These are phyloP conservation scores for Papilio elwesi DNA, from an alignment of 2,888 invertebrate genomes.

Conservation along the genomic window DNA sequence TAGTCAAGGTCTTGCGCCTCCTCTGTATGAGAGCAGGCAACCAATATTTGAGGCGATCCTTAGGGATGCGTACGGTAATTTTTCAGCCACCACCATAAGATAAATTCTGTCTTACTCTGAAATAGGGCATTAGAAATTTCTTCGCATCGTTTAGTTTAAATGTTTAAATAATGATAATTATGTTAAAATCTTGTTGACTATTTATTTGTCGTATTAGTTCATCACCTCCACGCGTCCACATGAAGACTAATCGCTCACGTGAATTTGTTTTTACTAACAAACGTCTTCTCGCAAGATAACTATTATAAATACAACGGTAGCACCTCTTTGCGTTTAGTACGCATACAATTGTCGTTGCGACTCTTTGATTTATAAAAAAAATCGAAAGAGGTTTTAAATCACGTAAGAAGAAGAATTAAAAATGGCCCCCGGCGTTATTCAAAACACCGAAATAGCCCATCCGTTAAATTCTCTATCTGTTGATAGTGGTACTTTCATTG, in stretches of 20 bases:
- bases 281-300: conserved; percentile 59
- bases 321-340: conserved; percentile 63
- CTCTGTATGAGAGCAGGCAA: no score
- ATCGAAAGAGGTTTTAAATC: conserved; percentile 39
- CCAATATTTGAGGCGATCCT: no score
- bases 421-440: conserved; percentile 74
- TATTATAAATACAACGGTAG: conserved; percentile 71
- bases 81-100: no score
- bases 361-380: conserved; percentile 49
- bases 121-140: no score
- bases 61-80: no score
- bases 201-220: background rate
- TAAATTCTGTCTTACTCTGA: no score
- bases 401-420: conserved; percentile 43
- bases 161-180: background rate
- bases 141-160: background rate
- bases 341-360: conserved; percentile 59
- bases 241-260: conserved; percentile 25
- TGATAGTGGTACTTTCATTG: conserved; percentile 53
- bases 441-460: conserved; percentile 63
- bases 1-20: no score
- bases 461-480: conserved; percentile 52
- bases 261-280: conserved; percentile 57
- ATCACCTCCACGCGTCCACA: background rate
- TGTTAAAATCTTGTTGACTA: conserved; percentile 3